phyloP scores from a whole-genome alignment of 2,113 vertebrate genomes.

The Chaenogobius annularis region DNA sequence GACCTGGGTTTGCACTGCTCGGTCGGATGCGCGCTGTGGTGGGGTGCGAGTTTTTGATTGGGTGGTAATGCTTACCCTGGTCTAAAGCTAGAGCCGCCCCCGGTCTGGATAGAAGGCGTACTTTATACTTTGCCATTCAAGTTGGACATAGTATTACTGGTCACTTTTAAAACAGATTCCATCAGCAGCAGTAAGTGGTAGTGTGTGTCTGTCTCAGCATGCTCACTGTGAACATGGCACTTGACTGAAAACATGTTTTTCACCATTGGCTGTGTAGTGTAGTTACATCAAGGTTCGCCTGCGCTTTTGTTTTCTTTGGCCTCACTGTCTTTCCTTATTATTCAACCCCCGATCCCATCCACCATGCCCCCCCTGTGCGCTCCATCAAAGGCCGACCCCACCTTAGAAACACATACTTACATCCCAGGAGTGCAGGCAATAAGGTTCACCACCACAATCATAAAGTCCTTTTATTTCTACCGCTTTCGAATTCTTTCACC shows the following conservation, averaged over 20 bases:
- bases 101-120: too few species aligned
- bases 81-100: too few species aligned
- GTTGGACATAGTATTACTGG: neutral
- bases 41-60: too few species aligned
- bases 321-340: constrained; percentile 40
- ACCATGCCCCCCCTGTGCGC: constrained; percentile 31
- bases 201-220: constrained; percentile 26
- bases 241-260: constrained; percentile 64
- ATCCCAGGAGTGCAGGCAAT: constrained; percentile 18
- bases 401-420: constrained; percentile 38
- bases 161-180: neutral
- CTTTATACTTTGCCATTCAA: neutral
- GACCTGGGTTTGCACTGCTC: too few species aligned
- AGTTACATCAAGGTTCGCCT: constrained; percentile 37
- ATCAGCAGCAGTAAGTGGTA: constrained; percentile 24
- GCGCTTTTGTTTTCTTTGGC: constrained; percentile 64
- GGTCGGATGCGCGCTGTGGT: too few species aligned
- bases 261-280: constrained; percentile 29
- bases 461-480: constrained; percentile 4
- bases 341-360: constrained; percentile 40
- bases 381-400: constrained; percentile 57
- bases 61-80: too few species aligned
- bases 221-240: constrained; percentile 23
- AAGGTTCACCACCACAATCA: neutral
- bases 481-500: constrained; percentile 13